Evolutionary conservation across 2,113 vertebrate species (phyloP).

Genomic region (Nesospiza acunhae): DNA sequence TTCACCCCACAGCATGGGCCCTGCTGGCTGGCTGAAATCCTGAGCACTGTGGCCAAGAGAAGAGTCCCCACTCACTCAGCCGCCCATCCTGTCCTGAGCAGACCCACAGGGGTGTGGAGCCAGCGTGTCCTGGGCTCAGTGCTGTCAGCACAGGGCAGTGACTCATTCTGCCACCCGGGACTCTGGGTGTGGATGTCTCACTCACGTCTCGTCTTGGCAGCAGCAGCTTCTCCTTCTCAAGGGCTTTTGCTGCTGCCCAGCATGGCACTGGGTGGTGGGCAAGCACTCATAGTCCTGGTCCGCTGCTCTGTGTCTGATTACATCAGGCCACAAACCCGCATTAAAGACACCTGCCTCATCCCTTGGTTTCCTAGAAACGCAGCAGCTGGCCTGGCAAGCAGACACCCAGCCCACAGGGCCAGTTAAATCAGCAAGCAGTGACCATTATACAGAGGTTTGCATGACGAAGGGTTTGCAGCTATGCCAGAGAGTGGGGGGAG

Average conservation of each 20-base stretch:
- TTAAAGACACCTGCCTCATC: neutral
- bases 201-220: neutral
- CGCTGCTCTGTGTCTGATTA: accelerated
- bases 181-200: neutral
- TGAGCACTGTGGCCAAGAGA: neutral
- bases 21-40: neutral
- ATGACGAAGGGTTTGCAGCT: accelerated
- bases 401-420: neutral
- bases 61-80: neutral
- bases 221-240: neutral
- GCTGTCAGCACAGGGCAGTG: neutral
- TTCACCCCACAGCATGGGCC: neutral
- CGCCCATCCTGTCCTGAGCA: neutral
- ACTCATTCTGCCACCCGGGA: neutral
- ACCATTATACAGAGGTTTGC: neutral
- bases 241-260: neutral
- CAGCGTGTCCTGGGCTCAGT: accelerated
- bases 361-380: neutral
- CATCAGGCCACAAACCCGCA: neutral
- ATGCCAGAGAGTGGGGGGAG: neutral
- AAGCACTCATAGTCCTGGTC: neutral
- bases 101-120: neutral
- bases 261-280: neutral
- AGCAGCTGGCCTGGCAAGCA: neutral
- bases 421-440: neutral